phyloP scores from a whole-genome alignment of 2,797 vertebrate genomes.

The Anguilla marmorata region DNA sequence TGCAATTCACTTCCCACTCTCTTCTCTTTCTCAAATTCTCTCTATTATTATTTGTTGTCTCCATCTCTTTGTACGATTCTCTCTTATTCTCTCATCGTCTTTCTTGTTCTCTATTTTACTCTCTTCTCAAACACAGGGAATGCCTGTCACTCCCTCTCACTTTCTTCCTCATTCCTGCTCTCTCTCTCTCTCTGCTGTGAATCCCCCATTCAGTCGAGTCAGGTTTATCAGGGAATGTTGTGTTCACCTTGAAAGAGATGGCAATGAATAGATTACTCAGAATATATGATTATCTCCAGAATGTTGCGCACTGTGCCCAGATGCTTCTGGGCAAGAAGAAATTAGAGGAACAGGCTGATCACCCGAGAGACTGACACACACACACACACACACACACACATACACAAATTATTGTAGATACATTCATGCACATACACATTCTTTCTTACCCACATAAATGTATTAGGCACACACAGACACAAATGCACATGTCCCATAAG shows the following conservation, averaged over 20 bases:
- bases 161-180: not conserved
- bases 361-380: slow-evolving; percentile 28
- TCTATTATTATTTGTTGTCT: no score
- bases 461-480: not conserved
- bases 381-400: not conserved
- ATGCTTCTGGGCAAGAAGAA: slow-evolving; percentile 59
- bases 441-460: not conserved
- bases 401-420: not conserved
- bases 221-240: slow-evolving; percentile 11
- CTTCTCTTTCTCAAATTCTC: not conserved
- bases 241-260: not conserved
- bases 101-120: not conserved
- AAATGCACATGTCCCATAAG: not conserved
- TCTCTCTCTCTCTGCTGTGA: not conserved
- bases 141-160: not conserved
- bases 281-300: slow-evolving; percentile 74
- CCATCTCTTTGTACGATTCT: not conserved
- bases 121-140: not conserved
- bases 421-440: not conserved
- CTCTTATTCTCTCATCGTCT: not conserved
- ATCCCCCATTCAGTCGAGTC: not conserved
- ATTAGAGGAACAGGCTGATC: slow-evolving; percentile 63
- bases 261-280: slow-evolving; percentile 21
- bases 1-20: not conserved
- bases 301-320: slow-evolving; percentile 75